Conservation (phyloP, 2,113 vertebrate genomes). For the Mesitornis unicolor region DNA sequence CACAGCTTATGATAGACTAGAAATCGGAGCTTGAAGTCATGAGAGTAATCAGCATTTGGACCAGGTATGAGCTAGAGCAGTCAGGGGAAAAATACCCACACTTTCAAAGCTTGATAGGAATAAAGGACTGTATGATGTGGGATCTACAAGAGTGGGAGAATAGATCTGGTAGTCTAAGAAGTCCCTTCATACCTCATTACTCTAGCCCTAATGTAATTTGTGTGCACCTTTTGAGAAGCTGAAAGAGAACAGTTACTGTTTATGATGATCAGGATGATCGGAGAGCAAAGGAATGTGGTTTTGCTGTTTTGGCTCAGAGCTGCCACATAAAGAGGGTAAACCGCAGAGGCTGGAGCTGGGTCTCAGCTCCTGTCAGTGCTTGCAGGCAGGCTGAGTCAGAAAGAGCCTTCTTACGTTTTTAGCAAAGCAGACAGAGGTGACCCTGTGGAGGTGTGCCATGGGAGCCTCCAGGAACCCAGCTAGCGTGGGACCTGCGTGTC, state of each 20-base stretch:
- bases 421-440: not conserved
- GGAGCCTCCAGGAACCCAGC: not conserved
- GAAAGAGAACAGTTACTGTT: conserved; percentile 1
- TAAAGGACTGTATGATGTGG: not conserved
- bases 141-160: not conserved
- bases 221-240: not conserved
- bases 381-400: not conserved
- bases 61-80: not conserved
- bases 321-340: not conserved
- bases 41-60: not conserved
- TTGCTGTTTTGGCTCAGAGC: conserved; percentile 14
- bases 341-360: not conserved
- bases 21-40: not conserved
- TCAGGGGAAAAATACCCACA: not conserved
- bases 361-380: not conserved
- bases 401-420: not conserved
- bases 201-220: not conserved
- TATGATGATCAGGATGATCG: not conserved
- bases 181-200: not conserved
- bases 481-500: not conserved
- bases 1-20: not conserved
- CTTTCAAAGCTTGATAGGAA: not conserved
- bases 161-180: not conserved
- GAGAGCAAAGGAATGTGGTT: conserved; percentile 20
- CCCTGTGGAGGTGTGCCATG: not conserved